Evolutionary conservation across 2,113 vertebrate species (phyloP).

Genomic region (Phaetusa simplex): DNA sequence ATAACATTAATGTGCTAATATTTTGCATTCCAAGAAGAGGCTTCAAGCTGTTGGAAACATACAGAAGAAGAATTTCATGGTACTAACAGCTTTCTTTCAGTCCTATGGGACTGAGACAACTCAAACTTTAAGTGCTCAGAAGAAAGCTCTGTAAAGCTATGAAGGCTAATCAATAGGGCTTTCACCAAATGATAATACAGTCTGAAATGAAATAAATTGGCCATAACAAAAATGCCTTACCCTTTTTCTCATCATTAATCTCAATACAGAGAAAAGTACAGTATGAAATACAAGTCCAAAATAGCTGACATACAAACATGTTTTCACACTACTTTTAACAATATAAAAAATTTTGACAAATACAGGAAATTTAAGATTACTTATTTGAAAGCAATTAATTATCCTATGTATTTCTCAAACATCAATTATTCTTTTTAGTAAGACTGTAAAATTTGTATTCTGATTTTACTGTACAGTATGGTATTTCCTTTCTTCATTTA

Average conservation of each 20-base stretch:
- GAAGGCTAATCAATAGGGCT: constrained; percentile 68
- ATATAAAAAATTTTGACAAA: background rate
- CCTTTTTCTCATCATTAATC: constrained; percentile 48
- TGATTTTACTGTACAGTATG: background rate
- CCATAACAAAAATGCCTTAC: constrained; percentile 52
- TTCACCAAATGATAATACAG: constrained; percentile 64
- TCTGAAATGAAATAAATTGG: constrained; percentile 66
- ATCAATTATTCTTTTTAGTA: background rate
- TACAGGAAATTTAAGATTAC: background rate
- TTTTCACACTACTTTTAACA: background rate
- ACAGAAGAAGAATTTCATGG: constrained; percentile 58
- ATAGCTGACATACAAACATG: background rate
- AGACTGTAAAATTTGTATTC: background rate
- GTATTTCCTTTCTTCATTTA: background rate
- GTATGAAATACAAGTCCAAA: constrained; percentile 4
- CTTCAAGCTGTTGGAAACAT: constrained; percentile 52
- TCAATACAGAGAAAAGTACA: constrained; percentile 32
- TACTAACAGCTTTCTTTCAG: constrained; percentile 58
- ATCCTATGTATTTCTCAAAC: background rate
- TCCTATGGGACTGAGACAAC: constrained; percentile 45
- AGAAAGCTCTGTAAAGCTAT: constrained; percentile 57
- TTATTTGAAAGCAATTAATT: background rate
- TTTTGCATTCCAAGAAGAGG: constrained; percentile 32
- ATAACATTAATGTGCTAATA: constrained; percentile 68
- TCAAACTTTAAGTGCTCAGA: constrained; percentile 66